Evolutionary conservation across 2,797 vertebrate species (phyloP).

Genomic region (Zenarchopterus dispar): DNA sequence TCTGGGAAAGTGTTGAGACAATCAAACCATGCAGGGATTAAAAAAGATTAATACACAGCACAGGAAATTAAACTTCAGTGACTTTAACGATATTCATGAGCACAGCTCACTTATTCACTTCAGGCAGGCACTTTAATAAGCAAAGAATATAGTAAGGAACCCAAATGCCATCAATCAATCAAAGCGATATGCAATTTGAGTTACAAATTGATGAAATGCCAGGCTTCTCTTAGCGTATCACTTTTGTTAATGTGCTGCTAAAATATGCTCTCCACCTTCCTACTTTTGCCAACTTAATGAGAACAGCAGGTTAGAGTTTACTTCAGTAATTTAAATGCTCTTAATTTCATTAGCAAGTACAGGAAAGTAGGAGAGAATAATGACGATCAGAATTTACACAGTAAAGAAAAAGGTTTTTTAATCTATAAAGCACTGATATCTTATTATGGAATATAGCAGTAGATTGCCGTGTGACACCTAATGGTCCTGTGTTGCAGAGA

Average conservation of each 20-base stretch:
- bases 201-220: slow-evolving; percentile 66
- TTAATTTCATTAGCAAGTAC: slow-evolving; percentile 23
- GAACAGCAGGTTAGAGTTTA: slow-evolving; percentile 27
- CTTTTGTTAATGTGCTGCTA: slow-evolving; percentile 61
- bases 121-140: slow-evolving; percentile 81
- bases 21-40: slow-evolving; percentile 79
- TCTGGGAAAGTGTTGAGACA: slow-evolving; percentile 76
- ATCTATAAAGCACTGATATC: not conserved
- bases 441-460: too few relatives aligned
- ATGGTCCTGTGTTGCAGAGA: slow-evolving; percentile 33
- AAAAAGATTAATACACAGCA: slow-evolving; percentile 81
- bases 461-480: slow-evolving; percentile 35
- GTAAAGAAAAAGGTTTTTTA: not conserved
- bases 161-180: slow-evolving; percentile 81
- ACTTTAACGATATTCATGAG: slow-evolving; percentile 84
- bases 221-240: slow-evolving; percentile 42
- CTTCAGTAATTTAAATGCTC: slow-evolving; percentile 21
- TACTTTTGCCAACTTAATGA: slow-evolving; percentile 31
- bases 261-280: slow-evolving; percentile 47
- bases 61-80: slow-evolving; percentile 87
- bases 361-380: not conserved
- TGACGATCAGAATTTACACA: not conserved
- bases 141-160: slow-evolving; percentile 70
- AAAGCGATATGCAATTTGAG: slow-evolving; percentile 69
- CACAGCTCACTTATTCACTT: slow-evolving; percentile 72